These are phyloP conservation scores for Macropus fuliginosus DNA, from an alignment of 2,797 vertebrate species.

Conservation along the genomic window DNA sequence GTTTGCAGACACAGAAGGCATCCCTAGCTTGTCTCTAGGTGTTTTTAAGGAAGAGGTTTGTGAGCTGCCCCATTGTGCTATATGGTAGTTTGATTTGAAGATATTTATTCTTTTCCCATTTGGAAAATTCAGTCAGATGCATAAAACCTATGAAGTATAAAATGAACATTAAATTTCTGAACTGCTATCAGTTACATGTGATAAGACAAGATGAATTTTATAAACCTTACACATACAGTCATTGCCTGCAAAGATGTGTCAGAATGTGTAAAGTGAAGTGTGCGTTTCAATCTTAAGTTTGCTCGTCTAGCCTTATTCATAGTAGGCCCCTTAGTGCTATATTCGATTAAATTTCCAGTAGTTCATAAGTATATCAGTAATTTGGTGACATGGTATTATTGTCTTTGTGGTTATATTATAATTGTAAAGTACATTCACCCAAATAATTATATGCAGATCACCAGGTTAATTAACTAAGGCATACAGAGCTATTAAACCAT, in stretches of 20 bases:
- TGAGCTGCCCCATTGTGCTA: neutral
- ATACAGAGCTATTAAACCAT: neutral
- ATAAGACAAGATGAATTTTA: neutral
- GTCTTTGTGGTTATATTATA: neutral
- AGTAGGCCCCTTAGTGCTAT: neutral
- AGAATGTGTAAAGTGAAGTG: neutral
- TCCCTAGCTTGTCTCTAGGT: neutral
- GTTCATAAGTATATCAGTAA: neutral
- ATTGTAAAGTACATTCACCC: neutral
- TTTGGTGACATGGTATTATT: neutral
- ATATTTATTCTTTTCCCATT: neutral
- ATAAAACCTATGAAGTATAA: neutral
- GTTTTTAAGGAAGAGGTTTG: constrained; percentile 41
- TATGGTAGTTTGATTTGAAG: neutral
- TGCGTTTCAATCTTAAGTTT: neutral
- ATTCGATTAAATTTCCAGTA: neutral
- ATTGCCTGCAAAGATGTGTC: neutral
- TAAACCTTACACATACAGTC: neutral
- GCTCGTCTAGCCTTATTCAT: neutral
- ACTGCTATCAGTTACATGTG: neutral
- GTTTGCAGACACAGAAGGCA: neutral
- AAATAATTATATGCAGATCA: neutral
- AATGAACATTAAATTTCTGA: neutral
- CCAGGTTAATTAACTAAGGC: neutral
- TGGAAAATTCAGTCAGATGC: neutral